Base-by-base conservation (phyloP, 2,888 invertebrate genomes). In the Epinotia ramella region DNA sequence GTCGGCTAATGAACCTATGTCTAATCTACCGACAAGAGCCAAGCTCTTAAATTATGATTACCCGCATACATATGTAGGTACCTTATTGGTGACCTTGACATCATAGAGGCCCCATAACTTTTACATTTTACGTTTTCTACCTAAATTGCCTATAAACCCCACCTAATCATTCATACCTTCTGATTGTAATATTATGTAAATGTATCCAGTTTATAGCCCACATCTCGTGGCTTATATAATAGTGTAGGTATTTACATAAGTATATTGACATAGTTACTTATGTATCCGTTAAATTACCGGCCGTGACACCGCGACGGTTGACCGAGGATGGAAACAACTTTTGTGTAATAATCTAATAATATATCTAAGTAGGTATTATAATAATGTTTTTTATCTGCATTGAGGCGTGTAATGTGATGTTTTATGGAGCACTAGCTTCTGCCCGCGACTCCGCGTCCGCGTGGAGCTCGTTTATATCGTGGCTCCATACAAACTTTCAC, bases 211-310 rank as follows among this genome's bases (percentile, higher is more conserved):
- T 9, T 11, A 40, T 57, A 67, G 7, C 74, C 69, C 69, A 46
- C 40, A 70, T 74, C 69, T 6, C 74, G 33, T 74, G 74, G 74
- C 69, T 74, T 74, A 69, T 63, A 49, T 74, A 74, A 74, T 74
- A 18, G 49, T 40, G 18, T 53, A 53, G 53, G 53, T 28, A 73
- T 73, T 63, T 74, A 57, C 73, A 73, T 67, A 53, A 33, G 40
- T 74, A 69, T 64, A 69, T 69, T 64, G 69, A 69, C 69, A 69
- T 16, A 60, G 46, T 60, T 65, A 11, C 5, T 65, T 65, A 65
- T 63, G 63, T 62, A 13, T 11, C 66, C 46, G 53, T 46, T 46
- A 49, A 28, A 70, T 44, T 49, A 16, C 18, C 12, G 64, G 16
- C 74, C 74, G 44, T 74, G 74, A 74, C 74, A 69, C 20, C 69